Base-by-base conservation (phyloP, 2,113 vertebrate genomes). In the Zosterops lateralis region DNA sequence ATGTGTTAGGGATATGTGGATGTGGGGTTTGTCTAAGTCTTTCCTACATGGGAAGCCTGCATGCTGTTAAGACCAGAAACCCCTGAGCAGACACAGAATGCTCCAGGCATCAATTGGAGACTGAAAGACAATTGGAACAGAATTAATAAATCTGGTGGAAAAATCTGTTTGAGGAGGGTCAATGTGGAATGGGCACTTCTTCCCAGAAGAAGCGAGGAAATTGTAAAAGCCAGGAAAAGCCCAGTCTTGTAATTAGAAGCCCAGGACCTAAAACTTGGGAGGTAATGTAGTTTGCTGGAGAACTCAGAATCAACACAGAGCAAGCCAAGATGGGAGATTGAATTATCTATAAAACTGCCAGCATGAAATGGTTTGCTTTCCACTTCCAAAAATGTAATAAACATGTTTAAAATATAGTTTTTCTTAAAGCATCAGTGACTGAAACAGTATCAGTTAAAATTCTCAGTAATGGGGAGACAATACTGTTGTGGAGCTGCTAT, bases 341-440 rank as follows among this genome's bases (percentile, higher is more conserved):
- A 96, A 94, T 93, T 89, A 93, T 95, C 82, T 75, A 26, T 91
- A 86, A 92, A 90, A n/a, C 56, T 74, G 24, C 58, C 53, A 57
- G 15, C 0, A 1, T 48, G 66, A 90, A 94, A 74, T 58, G 0
- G 62, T 66, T 91, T 92, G 26, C 70, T 78, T 84, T 93, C 38
- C 36, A 34, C 66, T 94, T 94, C 94, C 64, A 80, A 70, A 97
- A 84, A 45, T 75, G n/a, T 57, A 78, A 64, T 75, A 94, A 95
- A 67, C 51, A 53, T 53, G 61, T 82, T 88, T 42, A 85, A 85
- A 76, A 21, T n/a, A 77, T n/a, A 26, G 1, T 58, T 75, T 94
- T 92, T 76, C 42, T 76, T 81, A 8, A 94, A 76, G 50, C 77
- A 42, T 57, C 83, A 89, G 65, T 66, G 73, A 17, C 78, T 89